Conservation (phyloP, 2,797 vertebrate species). For the Brachyalestes nurse region DNA sequence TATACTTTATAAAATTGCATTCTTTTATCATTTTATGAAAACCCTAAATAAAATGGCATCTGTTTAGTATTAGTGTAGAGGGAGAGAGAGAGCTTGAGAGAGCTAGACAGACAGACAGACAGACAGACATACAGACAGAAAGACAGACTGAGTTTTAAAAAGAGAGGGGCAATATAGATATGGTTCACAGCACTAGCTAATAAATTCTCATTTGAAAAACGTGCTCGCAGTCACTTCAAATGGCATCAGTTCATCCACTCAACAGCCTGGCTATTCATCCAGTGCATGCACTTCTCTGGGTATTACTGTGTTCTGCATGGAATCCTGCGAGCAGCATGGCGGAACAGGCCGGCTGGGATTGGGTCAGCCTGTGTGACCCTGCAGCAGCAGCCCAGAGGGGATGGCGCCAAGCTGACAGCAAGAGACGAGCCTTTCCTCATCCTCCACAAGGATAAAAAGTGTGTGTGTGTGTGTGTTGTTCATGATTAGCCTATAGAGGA, state of each 20-base stretch:
- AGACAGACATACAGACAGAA: neutral
- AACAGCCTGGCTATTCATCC: neutral
- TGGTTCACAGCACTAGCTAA: neutral
- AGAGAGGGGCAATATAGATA: neutral
- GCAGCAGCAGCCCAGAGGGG: conserved; percentile 2
- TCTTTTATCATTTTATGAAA: neutral
- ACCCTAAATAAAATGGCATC: neutral
- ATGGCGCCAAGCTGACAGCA: neutral
- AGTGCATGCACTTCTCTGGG: neutral
- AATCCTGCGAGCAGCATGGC: neutral
- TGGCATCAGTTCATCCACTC: neutral
- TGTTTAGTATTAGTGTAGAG: neutral
- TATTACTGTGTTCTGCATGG: neutral
- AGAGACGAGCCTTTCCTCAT: neutral
- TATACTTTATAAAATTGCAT: neutral
- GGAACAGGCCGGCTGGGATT: neutral
- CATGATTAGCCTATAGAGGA: conserved; percentile 8
- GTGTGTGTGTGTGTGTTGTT: neutral
- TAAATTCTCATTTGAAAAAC: neutral
- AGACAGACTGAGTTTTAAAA: neutral
- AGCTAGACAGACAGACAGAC: neutral
- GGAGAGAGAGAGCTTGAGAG: neutral
- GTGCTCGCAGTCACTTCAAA: neutral
- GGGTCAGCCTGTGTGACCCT: neutral
- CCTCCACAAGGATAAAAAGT: neutral